phyloP scores from a whole-genome alignment of 2,888 invertebrate species.

The Heliconius charithonia region DNA sequence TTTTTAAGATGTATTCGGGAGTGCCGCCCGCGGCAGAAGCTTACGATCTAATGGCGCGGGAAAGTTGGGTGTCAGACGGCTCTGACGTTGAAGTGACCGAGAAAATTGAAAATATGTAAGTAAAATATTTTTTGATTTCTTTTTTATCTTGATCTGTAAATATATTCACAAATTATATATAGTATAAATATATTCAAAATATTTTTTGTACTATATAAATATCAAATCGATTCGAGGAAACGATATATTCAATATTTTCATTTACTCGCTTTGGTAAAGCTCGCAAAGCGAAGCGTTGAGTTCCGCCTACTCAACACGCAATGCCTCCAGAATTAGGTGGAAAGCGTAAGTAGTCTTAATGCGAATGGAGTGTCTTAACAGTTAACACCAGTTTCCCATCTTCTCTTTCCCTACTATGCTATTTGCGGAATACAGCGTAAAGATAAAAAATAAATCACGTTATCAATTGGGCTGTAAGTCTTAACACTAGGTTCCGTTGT shows the following conservation, averaged over 20 bases:
- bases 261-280: not conserved
- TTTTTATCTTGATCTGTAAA: not conserved
- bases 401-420: not conserved
- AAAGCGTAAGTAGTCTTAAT: not conserved
- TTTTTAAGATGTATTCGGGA: constrained; percentile 82
- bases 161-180: no score
- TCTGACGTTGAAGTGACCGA: constrained; percentile 82
- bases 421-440: not conserved
- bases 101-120: constrained; percentile 74
- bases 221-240: no score
- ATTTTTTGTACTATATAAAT: not conserved
- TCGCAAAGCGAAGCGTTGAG: not conserved
- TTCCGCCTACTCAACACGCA: not conserved
- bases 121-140: constrained; percentile 43
- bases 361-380: not conserved
- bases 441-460: no score
- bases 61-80: constrained; percentile 88
- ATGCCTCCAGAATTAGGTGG: not conserved
- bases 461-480: no score
- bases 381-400: not conserved
- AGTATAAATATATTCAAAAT: constrained; percentile 6
- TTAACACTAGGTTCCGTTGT: no score
- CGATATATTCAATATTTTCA: not conserved
- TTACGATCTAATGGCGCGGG: constrained; percentile 87
- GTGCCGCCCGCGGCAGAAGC: constrained; percentile 74